Evolutionary conservation across 1,140 invertebrate species (phyloP).

Genomic region (Tetragnatha versicolor): DNA sequence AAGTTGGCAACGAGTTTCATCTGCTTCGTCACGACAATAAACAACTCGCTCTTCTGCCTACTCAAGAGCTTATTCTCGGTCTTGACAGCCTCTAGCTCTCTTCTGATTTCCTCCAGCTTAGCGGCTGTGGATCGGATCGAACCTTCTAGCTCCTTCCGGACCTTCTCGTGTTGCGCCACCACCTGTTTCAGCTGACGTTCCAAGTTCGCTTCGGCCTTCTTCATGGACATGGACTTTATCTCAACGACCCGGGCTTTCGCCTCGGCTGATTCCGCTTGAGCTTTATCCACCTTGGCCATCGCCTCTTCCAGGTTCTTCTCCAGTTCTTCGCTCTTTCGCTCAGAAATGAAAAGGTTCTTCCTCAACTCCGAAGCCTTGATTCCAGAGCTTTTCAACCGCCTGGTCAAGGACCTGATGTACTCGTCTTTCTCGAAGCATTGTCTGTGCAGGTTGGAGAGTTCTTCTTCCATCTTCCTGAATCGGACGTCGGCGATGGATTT

Average conservation of each 20-base stretch:
- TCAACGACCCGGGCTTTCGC: background rate
- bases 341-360: background rate
- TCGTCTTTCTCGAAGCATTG: slow-evolving; percentile 12
- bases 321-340: background rate
- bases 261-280: background rate
- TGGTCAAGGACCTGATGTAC: background rate
- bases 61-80: background rate
- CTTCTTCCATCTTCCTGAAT: slow-evolving; percentile 13
- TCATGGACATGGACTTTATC: background rate
- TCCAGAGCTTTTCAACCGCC: background rate
- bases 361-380: background rate
- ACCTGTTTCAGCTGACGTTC: background rate
- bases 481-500: background rate
- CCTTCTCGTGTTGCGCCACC: background rate
- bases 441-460: background rate
- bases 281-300: background rate
- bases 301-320: background rate
- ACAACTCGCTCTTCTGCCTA: slow-evolving; percentile 2
- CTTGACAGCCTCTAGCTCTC: background rate
- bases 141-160: background rate
- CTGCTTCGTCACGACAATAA: slow-evolving; percentile 14
- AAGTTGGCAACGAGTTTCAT: slow-evolving; percentile 27
- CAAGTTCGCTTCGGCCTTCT: background rate
- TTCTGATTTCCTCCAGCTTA: background rate
- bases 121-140: background rate